These are phyloP conservation scores for Apis cerana DNA, from an alignment of 1,140 invertebrate species.

Conservation along the genomic window DNA sequence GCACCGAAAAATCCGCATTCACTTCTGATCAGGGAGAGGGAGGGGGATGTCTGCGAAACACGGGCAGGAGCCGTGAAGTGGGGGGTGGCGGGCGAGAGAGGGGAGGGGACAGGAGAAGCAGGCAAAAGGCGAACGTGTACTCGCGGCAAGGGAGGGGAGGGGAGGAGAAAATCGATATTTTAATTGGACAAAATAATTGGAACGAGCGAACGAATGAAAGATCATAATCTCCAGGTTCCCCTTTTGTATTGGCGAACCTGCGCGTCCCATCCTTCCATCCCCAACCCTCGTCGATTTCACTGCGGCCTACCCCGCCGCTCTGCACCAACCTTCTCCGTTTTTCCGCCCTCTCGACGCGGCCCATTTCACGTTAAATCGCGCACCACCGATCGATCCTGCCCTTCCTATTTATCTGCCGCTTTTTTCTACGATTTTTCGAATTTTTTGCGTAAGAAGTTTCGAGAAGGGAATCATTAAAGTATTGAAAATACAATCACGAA, in stretches of 20 bases:
- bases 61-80: background rate
- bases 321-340: background rate
- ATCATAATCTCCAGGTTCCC: slow-evolving; percentile 77
- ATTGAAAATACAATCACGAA: too few relatives aligned
- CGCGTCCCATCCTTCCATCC: slow-evolving; percentile 52
- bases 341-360: slow-evolving; percentile 22
- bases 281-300: slow-evolving; percentile 43
- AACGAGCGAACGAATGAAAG: slow-evolving; percentile 79
- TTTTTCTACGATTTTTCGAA: background rate
- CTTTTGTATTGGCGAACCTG: slow-evolving; percentile 72
- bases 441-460: background rate
- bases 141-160: slow-evolving; percentile 56
- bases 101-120: background rate
- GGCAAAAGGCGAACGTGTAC: slow-evolving; percentile 61
- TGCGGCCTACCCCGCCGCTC: slow-evolving; percentile 25
- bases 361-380: slow-evolving; percentile 47
- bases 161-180: slow-evolving; percentile 80
- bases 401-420: too few relatives aligned
- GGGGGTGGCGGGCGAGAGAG: background rate
- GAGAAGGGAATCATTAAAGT: too few relatives aligned
- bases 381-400: background rate
- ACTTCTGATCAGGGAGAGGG: background rate
- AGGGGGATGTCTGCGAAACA: background rate
- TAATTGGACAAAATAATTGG: slow-evolving; percentile 82
- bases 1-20: background rate